Evolutionary conservation across 2,797 vertebrate species (phyloP).

Genomic region (Todus mexicanus): DNA sequence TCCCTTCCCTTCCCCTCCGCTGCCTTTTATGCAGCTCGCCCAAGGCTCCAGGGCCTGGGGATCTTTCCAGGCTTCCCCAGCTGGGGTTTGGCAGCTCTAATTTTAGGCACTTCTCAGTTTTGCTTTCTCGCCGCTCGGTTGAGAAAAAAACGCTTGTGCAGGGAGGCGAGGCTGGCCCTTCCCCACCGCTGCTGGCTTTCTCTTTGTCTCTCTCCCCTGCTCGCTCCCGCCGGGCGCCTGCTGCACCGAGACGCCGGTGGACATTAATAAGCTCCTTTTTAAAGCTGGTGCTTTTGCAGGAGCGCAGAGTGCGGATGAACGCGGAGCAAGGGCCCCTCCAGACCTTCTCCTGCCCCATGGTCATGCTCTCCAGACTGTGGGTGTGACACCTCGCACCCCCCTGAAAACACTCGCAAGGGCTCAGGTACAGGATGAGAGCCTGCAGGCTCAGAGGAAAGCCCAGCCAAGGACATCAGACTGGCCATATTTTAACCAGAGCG

Average conservation of each 20-base stretch:
- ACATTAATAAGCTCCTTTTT: not conserved
- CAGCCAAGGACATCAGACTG: not conserved
- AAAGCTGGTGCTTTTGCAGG: not conserved
- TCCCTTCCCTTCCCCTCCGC: conserved; percentile 57
- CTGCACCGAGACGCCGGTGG: not conserved
- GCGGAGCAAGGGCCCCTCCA: not conserved
- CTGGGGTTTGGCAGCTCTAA: conserved; percentile 68
- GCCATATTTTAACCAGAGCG: not conserved
- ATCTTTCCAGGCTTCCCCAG: conserved; percentile 68
- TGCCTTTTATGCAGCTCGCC: conserved; percentile 63
- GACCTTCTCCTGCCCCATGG: not conserved
- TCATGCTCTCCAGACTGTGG: not conserved
- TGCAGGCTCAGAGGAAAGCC: not conserved
- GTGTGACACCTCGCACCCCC: accelerated
- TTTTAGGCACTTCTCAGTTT: conserved; percentile 65
- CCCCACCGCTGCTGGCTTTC: conserved; percentile 8
- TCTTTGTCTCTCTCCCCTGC: conserved; percentile 43
- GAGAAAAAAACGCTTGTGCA: conserved; percentile 33
- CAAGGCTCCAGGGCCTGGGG: conserved; percentile 65
- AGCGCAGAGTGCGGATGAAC: not conserved
- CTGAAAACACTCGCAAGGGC: not conserved
- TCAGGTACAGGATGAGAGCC: not conserved
- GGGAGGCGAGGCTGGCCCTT: conserved; percentile 42
- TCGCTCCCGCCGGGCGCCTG: not conserved
- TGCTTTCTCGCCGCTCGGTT: conserved; percentile 34